Evolutionary conservation across 2,797 vertebrate species (phyloP), one percentile per base, ranked within the genome.

Genomic region (Apogon talboti): DNA sequence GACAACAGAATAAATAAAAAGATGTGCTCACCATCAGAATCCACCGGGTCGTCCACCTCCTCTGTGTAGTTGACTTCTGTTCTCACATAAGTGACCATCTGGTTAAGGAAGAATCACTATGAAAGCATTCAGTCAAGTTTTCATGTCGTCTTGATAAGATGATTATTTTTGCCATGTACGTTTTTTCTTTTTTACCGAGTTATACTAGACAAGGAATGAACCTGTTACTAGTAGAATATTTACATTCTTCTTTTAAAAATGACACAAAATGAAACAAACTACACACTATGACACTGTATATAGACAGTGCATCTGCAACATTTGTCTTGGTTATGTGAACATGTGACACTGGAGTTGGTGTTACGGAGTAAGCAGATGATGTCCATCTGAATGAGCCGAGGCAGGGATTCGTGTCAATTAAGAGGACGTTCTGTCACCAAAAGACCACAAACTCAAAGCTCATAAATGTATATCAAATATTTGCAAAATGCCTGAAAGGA

Each of bases 41-140:
- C 98, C 42, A 99, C 88, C 1, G 98, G 98, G 70, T 99, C 96
- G 45, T 99, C 97, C 65, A 98, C 97, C 71, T 99, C 98, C 84
- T 99, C 98, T 6, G 97, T 99, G 93, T 98, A 97, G 88, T 99
- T 99, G 41, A 99, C 98, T 86, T 99, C 98, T 66, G 98, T 99
- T 92, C 97, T 95, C 76, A 99, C 98, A 94, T 99, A 99, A 91
- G 98, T 99, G 86, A 62, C 79, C 0, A 2, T 55, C 33, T 41
- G 45, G 90, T 95, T 92, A 97, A 96, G 92, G 24, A 68, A 93
- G 16, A 1, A 52, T 4, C 7, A 3, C 6, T 4, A 35, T 2
- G 43, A 43, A 33, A 13, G 33, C 0, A 0, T 9, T 52, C 38
- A n/a, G 10, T 18, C 10, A 11, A 14, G 18, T 45, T 18, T 28